A percentile compares a stretch with the other conserved stretches of the same genome.
These are phyloP conservation scores for Antheraea yamamai DNA, from an alignment of 2,888 invertebrate species.

Conservation along the genomic window DNA sequence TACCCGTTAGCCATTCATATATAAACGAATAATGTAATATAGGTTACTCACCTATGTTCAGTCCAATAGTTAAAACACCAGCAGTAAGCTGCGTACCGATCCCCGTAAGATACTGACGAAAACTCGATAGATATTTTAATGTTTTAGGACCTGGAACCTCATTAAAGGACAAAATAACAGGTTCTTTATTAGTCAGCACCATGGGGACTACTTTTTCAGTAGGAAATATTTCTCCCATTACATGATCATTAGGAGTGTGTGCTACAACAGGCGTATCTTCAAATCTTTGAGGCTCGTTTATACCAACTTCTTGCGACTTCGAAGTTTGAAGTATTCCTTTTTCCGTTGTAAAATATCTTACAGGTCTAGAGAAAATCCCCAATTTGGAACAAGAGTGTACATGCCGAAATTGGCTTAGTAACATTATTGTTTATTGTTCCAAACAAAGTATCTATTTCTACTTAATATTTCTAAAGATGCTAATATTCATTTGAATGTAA, in stretches of 20 bases:
- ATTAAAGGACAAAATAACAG: constrained; percentile 78
- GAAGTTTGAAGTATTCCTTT: constrained; percentile 39
- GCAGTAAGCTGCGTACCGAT: constrained; percentile 84
- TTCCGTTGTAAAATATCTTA: constrained; percentile 38
- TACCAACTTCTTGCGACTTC: constrained; percentile 41
- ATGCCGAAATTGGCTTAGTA: constrained; percentile 50
- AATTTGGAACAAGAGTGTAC: constrained; percentile 35
- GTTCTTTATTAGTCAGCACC: constrained; percentile 58
- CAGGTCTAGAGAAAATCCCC: constrained; percentile 29
- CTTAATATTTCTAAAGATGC: not conserved
- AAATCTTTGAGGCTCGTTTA: constrained; percentile 20
- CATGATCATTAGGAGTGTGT: constrained; percentile 19
- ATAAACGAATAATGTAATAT: not conserved
- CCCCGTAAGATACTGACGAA: constrained; percentile 83
- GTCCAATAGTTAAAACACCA: constrained; percentile 71
- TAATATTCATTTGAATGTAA: not conserved
- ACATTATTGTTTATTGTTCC: constrained; percentile 38
- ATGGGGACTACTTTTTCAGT: constrained; percentile 56
- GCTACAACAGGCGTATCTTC: constrained; percentile 20
- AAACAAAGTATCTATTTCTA: constrained; percentile 27
- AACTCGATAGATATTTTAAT: constrained; percentile 80
- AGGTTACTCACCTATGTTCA: constrained; percentile 72
- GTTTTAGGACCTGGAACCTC: constrained; percentile 84
- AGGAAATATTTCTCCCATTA: constrained; percentile 50
- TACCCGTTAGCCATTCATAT: not conserved